These are phyloP conservation scores for Branchinecta lynchi DNA, from an alignment of 1,140 invertebrate genomes.

Conservation along the genomic window DNA sequence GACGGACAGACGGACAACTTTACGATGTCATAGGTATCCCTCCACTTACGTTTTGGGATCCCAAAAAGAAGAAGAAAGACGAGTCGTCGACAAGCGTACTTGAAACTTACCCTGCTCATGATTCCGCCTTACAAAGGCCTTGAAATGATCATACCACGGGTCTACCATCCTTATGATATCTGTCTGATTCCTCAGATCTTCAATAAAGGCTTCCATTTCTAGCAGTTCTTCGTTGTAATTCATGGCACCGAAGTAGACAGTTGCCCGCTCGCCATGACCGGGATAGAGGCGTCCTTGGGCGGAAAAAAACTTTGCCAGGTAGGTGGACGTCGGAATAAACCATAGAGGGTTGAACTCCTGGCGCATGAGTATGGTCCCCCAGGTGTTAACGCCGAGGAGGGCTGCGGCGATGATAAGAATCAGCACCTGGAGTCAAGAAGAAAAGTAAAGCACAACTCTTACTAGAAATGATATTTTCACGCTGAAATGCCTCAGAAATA, in stretches of 20 bases:
- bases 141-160: slow-evolving; percentile 43
- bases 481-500: too few species aligned
- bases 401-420: slow-evolving; percentile 41
- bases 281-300: slow-evolving; percentile 42
- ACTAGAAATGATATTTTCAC: too few species aligned
- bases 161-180: slow-evolving; percentile 39
- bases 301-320: slow-evolving; percentile 45
- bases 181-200: slow-evolving; percentile 37
- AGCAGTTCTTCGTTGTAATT: slow-evolving; percentile 46
- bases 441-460: background rate
- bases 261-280: slow-evolving; percentile 43
- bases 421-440: slow-evolving; percentile 29
- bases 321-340: slow-evolving; percentile 53
- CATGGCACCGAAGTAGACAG: slow-evolving; percentile 47
- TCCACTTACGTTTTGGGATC: too few species aligned
- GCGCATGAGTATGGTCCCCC: slow-evolving; percentile 43
- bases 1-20: too few species aligned
- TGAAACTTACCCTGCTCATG: slow-evolving; percentile 31
- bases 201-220: slow-evolving; percentile 40
- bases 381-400: slow-evolving; percentile 41
- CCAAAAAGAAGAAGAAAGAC: too few species aligned
- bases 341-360: slow-evolving; percentile 60
- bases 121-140: slow-evolving; percentile 39
- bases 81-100: too few species aligned
- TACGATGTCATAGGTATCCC: too few species aligned